Base-by-base conservation (phyloP, 2,113 vertebrate genomes). In the Mormyrus lacerda region DNA sequence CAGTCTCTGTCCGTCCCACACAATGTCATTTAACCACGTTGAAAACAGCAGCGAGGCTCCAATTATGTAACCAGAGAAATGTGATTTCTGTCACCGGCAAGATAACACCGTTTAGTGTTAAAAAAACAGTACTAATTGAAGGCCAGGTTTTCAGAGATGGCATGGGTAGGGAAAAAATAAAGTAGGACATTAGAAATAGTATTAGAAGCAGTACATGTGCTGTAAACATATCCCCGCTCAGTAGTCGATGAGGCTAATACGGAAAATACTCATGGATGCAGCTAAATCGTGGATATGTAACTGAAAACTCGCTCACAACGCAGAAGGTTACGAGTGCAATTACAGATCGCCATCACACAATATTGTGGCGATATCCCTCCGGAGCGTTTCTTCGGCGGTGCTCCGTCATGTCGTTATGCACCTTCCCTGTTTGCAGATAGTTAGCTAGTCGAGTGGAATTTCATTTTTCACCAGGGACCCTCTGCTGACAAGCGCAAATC, bases 401-500 rank as follows among this genome's bases (percentile, higher is more conserved):
- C 48, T 53, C 48, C 10, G 48, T 51, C 48, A 19, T 53, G 85
- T 4, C 27, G 15, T 51, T 51, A 51, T 86, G 11, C 48, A n/a
- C 11, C 24, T 27, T 86, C 84, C 48, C 48, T 8, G 45, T 51
- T 19, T 51, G 85, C 27, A 58, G 51, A 50, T 58, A 27, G 86
- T 58, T 86, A 86, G 24, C 48, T 61, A 87, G 51, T 89, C 89
- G 47, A 55, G 42, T 24, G 55, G 53, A 84, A 86, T 42, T 89
- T 42, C 51, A 83, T 58, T 27, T 42, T 11, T 85, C 82, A 45
- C 42, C 17, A 3, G 79, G n/a, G 21, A 19, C 55, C 76, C 27
- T 51, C 89, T 58, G 73, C 35, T 82, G 89, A 89, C 27, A 48
- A 21, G 11, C 11, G 15, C 1, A 24, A 85, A 84, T 89, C 39